Base-by-base conservation (phyloP, 2,113 vertebrate genomes). In the Xenopus borealis region DNA sequence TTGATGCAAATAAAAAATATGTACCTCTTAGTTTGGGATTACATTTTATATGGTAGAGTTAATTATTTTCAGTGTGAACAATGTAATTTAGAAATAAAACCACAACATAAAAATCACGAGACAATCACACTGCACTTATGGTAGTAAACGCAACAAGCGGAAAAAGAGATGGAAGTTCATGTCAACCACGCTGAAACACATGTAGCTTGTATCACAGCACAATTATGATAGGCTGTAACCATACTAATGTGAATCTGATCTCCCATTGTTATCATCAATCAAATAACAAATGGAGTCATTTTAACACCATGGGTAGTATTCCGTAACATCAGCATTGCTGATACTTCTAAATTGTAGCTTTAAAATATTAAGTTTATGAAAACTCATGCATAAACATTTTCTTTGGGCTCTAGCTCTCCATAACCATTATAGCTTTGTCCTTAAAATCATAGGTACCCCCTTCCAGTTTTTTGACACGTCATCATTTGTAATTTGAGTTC, bases 231-330 rank as follows among this genome's bases (percentile, higher is more conserved):
- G 23, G 33, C 11, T 57, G 30, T 61, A 59, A 67, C 58, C 23
- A 3, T 5, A 17, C 64, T 67, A 67, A 67, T 75, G 72, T 53
- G 23, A 33, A 67, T 47, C 72, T 67, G 18, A 58, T 46, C 72
- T 74, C 72, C 53, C 50, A 65, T 75, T 75, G 72, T 67, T 75
- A 75, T 67, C 55, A 75, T 75, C 72, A 67, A 75, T 75, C 72
- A 75, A 50, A 75, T 67, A 67, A 67, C 64, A 67, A 66, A 67
- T 67, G 23, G 53, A 53, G 72, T 40, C 59, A 64, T 67, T 66
- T 53, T 47, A 58, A 50, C 72, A 75, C 72, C 64, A 59, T 44
- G 33, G 72, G 72, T 19, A 61, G 57, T 55, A 61, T 67, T 67
- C 47, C 59, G 53, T 61, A 75, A 47, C 33, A 75, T 30, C 53